Evolutionary conservation across 2,888 invertebrate genomes (phyloP).

Genomic region (Acronicta aceris): DNA sequence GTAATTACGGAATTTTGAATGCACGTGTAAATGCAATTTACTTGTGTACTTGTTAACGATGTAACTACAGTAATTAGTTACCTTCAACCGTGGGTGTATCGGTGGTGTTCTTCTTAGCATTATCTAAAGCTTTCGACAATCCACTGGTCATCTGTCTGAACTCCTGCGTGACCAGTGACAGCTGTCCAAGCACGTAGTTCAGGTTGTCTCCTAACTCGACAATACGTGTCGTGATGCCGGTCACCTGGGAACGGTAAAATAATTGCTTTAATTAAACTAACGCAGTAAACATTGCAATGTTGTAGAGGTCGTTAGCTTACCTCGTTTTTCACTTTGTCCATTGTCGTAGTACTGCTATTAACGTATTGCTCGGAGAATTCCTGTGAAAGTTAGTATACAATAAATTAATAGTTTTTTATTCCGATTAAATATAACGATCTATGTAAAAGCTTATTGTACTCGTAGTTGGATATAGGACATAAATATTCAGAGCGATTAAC

Average conservation of each 20-base stretch:
- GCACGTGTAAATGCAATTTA: conserved; percentile 19
- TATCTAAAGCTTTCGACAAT: conserved; percentile 92
- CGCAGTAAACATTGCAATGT: conserved; percentile 13
- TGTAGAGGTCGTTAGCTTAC: conserved; percentile 73
- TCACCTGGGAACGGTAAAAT: conserved; percentile 88
- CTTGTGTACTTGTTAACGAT: neutral
- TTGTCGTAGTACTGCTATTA: conserved; percentile 93
- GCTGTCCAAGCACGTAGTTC: conserved; percentile 94
- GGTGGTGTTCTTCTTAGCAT: conserved; percentile 90
- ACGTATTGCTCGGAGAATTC: conserved; percentile 94
- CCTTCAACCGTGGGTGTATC: conserved; percentile 88
- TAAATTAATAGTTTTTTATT: conserved; percentile 21
- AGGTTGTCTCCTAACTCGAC: conserved; percentile 94
- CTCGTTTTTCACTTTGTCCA: conserved; percentile 94
- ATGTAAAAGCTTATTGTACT: neutral
- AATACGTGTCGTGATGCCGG: conserved; percentile 93
- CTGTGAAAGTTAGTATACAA: conserved; percentile 75
- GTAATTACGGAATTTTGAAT: conserved; percentile 21
- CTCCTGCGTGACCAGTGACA: conserved; percentile 95
- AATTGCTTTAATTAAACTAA: conserved; percentile 38
- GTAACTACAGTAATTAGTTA: conserved; percentile 19
- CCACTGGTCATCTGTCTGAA: conserved; percentile 94
- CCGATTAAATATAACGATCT: conserved; percentile 13
- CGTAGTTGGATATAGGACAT: neutral
- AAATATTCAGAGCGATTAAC: conserved; percentile 5